Evolutionary conservation across 2,888 invertebrate genomes (phyloP), one percentile per base, ranked within the genome.

Genomic region (Exocentrus adspersus): DNA sequence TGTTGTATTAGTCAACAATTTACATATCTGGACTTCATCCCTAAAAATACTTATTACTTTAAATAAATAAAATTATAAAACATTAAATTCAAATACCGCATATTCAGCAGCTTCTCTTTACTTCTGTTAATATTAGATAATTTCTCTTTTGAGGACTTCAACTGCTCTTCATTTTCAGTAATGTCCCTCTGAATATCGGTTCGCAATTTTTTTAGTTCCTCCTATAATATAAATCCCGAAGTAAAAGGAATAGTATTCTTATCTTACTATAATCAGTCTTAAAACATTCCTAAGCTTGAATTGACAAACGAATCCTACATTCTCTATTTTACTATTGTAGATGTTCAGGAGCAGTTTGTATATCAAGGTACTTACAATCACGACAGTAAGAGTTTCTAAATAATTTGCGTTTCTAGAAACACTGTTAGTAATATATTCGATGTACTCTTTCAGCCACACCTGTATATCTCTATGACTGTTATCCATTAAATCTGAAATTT

Each of bases 21-120:
- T 67, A 19, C 51, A 67, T 9, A 54, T 14, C 14, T 60, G 62
- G n/a, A 67, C 57, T 50, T 60, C 24, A 30, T 62, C 57, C 48
- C 67, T 67, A 48, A 43, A 67, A 37, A 50, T 32, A 24, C 19
- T 32, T 30, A 9, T 24, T 24, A 24, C 7, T 24, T n/a, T n/a
- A n/a, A n/a, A n/a, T n/a, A n/a, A n/a, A n/a, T n/a, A n/a, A n/a
- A n/a, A n/a, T n/a, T n/a, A n/a, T n/a, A n/a, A n/a, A n/a, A n/a
- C n/a, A n/a, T n/a, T n/a, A n/a, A n/a, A n/a, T n/a, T n/a, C 12
- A 43, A 24, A 28, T 48, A 65, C 65, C 60, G 37, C 12, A 30
- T 52, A 7, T 52, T 45, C 21, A 41, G 20, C 19, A 62, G 10
- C 28, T 52, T 45, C 24, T 56, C 24, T 20, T 52, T 46, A 21